Base-by-base conservation (phyloP, 1,140 invertebrate species). In the Pseudoatta argentina region DNA sequence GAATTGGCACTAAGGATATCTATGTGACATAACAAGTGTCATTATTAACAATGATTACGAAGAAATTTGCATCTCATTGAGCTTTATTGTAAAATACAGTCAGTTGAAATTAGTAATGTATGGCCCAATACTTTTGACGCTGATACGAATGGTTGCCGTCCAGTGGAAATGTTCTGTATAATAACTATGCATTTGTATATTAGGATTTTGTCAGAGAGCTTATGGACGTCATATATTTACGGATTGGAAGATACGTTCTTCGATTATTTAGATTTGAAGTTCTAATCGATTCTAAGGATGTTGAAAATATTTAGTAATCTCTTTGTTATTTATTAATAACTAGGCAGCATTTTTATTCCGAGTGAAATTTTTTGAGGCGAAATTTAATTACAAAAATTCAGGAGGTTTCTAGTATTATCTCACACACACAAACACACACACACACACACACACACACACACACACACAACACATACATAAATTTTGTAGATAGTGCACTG, bases 81-180 rank as follows among this genome's bases (percentile, higher is more conserved):
- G 7, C 34, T 16, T 61, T 18, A 4, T 24, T 69, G 39, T 69
- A 44, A 75, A 34, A 61, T 57, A 61, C 14, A 83, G 39, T 24
- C 18, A 21, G 14, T 39, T 69, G 69, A 83, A 57, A 18, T 63
- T 16, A 39, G 10, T n/a, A 82, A 30, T 30, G 18, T 61, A 27
- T 14, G 39, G 34, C 51, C 51, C 78, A 48, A 73, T 57, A 10
- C 34, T 61, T 81, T 61, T 16, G 51, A 57, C 51, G 59, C 21
- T 63, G 71, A 76, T 44, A 51, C 61, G 55, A 82, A 89, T 63
- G 76, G 63, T 77, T 86, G 83, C 88, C 88, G 88, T 89, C 87
- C 88, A 89, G 21, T 61, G 53, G 61, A 30, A 39, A 59, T 76
- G 21, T 85, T 76, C 34, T 59, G 69, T 30, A 61, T 39, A 53